Percentiles rank a stretch among this genome's conserved stretches.
These are phyloP conservation scores for Phytoseiulus persimilis DNA, from an alignment of 2,888 invertebrate genomes.

Conservation along the genomic window DNA sequence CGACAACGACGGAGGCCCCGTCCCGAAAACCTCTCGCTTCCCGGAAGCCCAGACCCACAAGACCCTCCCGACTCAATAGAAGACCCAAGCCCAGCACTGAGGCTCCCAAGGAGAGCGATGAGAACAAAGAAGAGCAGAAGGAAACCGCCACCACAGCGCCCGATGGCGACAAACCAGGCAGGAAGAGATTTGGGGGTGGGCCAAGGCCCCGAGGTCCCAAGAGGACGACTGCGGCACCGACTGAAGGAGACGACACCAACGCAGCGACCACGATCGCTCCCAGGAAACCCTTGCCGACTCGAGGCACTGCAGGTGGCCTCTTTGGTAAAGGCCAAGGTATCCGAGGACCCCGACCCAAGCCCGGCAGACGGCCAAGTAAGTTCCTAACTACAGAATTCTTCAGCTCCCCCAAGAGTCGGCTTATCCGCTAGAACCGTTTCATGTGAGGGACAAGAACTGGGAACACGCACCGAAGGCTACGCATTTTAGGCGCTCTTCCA, in stretches of 20 bases:
- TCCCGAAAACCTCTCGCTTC: background rate
- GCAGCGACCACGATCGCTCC: conserved; percentile 11
- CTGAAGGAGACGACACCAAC: background rate
- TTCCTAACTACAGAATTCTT: background rate
- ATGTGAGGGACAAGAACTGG: too few relatives aligned
- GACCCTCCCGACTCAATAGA: conserved; percentile 32
- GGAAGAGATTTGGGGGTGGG: conserved; percentile 30
- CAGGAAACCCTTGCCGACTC: conserved; percentile 24
- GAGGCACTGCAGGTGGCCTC: conserved; percentile 22
- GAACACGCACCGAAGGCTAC: too few relatives aligned
- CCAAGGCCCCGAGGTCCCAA: conserved; percentile 28
- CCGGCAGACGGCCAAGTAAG: conserved; percentile 37
- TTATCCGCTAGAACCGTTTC: too few relatives aligned
- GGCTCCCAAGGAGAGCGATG: conserved; percentile 11
- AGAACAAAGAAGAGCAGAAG: conserved; percentile 7
- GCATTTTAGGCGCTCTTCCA: too few relatives aligned
- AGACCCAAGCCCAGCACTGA: background rate
- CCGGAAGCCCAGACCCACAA: conserved; percentile 13
- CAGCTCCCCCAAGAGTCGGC: too few relatives aligned
- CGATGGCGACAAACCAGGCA: background rate
- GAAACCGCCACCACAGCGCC: background rate
- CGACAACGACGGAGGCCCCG: conserved; percentile 1
- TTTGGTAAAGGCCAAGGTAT: conserved; percentile 34
- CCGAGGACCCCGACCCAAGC: conserved; percentile 17
- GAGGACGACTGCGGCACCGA: background rate